Percentiles rank a stretch among this genome's conserved stretches.
Conservation (phyloP, 2,113 vertebrate species). For the Cichladusa arquata region DNA sequence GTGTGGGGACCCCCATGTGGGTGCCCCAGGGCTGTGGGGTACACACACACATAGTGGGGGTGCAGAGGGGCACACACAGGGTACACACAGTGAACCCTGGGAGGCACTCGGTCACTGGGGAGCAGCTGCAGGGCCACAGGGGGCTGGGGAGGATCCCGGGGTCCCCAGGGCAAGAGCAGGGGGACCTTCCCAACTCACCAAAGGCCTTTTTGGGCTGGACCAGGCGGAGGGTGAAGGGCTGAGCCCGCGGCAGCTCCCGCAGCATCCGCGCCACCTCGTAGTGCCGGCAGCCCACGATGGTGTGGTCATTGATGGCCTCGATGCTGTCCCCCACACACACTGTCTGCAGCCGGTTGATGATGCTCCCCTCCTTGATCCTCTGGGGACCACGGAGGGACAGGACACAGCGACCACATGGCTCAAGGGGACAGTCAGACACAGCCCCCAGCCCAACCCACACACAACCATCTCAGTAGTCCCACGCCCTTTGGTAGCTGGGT, state of each 20-base stretch:
- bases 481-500: accelerated
- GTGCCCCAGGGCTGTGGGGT: background rate
- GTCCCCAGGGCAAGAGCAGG: background rate
- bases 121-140: background rate
- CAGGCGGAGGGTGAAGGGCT: conserved; percentile 90
- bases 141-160: background rate
- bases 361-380: conserved; percentile 96
- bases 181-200: conserved; percentile 73
- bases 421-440: accelerated
- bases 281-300: conserved; percentile 95
- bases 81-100: no score
- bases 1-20: no score
- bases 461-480: accelerated
- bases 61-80: background rate
- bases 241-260: conserved; percentile 87
- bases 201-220: conserved; percentile 95
- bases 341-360: conserved; percentile 84
- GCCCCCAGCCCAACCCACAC: background rate
- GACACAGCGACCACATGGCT: background rate
- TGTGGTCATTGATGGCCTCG: conserved; percentile 95
- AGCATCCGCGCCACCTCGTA: conserved; percentile 97
- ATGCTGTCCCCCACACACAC: conserved; percentile 96
- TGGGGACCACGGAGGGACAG: background rate
- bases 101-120: accelerated
- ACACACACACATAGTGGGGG: no score